Evolutionary conservation across 2,797 vertebrate genomes (phyloP).

Genomic region (Anisognathus igniventris): DNA sequence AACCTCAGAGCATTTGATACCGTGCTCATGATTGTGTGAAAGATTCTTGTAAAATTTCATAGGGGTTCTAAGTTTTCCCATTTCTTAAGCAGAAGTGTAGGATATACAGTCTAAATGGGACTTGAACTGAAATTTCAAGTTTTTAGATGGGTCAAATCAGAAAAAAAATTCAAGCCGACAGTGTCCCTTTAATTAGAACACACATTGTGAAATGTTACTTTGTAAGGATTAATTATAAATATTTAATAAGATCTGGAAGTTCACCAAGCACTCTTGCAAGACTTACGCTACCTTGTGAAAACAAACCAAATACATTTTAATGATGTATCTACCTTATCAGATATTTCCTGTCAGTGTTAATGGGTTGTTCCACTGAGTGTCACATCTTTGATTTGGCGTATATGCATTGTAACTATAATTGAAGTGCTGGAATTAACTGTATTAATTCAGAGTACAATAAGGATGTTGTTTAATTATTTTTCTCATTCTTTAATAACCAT

Average conservation of each 20-base stretch:
- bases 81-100: background rate
- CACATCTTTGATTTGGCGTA: background rate
- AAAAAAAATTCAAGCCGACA: conserved; percentile 44
- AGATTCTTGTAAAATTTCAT: background rate
- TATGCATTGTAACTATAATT: background rate
- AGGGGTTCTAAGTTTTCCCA: background rate
- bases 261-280: conserved; percentile 51
- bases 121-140: background rate
- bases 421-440: background rate
- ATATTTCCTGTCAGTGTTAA: conserved; percentile 23
- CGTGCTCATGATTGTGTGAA: background rate
- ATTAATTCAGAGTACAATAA: background rate
- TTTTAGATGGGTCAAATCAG: background rate
- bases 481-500: background rate
- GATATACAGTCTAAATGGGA: background rate
- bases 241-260: conserved; percentile 65
- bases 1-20: background rate
- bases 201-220: conserved; percentile 59
- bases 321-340: conserved; percentile 27
- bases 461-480: background rate
- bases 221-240: conserved; percentile 65
- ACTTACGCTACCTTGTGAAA: conserved; percentile 36
- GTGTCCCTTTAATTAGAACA: conserved; percentile 67
- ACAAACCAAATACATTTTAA: conserved; percentile 49
- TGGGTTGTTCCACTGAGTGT: background rate